Conservation (phyloP, 2,888 invertebrate genomes). For the Drosophila peninsularis region DNA sequence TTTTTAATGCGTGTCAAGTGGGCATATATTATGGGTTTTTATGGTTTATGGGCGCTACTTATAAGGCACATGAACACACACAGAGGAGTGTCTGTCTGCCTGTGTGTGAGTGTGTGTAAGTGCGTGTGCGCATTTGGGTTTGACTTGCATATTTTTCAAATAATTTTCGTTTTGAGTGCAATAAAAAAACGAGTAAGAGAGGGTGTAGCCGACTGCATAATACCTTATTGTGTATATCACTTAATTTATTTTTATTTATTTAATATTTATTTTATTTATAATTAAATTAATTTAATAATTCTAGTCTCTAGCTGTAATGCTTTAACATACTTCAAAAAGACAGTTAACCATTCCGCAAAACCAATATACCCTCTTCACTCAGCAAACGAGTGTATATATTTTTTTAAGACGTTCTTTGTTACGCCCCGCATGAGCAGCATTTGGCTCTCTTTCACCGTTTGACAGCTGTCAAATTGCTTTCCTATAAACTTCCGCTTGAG, state of each 20-base stretch:
- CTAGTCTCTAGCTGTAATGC: no score
- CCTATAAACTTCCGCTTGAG: constrained; percentile 49
- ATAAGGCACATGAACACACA: constrained; percentile 29
- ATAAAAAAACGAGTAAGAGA: constrained; percentile 38
- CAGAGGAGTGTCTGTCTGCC: neutral
- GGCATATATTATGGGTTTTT: constrained; percentile 68
- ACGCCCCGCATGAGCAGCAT: neutral
- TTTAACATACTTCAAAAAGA: no score
- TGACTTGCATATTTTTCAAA: constrained; percentile 31
- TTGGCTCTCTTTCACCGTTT: constrained; percentile 15
- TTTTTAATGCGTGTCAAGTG: constrained; percentile 77
- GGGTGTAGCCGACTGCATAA: neutral
- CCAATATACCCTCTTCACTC: neutral
- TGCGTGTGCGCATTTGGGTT: constrained; percentile 4
- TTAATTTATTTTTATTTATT: no score
- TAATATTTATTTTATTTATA: no score
- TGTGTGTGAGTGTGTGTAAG: neutral
- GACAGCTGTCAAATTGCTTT: constrained; percentile 55
- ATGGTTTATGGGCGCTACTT: constrained; percentile 69
- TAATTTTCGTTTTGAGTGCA: constrained; percentile 50
- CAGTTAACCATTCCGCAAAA: no score
- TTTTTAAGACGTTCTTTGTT: constrained; percentile 19
- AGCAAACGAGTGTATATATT: neutral
- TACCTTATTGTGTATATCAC: neutral
- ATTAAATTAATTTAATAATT: no score